Evolutionary conservation across 2,797 vertebrate species (phyloP).

Genomic region (Echiichthys vipera): DNA sequence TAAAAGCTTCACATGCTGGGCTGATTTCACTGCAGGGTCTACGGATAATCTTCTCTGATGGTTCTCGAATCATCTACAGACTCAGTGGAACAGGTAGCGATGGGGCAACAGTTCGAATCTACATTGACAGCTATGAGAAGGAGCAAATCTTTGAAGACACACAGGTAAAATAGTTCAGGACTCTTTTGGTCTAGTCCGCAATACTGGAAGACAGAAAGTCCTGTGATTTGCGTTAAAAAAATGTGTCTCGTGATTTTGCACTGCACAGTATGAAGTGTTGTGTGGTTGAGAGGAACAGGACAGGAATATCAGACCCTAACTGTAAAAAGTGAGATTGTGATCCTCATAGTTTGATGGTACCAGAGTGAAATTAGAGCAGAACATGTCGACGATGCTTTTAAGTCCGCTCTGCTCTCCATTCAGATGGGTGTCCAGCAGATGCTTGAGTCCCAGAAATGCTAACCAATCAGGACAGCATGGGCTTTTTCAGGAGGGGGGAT

Average conservation of each 20-base stretch:
- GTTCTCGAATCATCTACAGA: conserved; percentile 95
- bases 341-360: no score
- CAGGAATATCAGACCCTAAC: neutral
- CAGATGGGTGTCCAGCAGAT: no score
- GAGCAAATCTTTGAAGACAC: conserved; percentile 91
- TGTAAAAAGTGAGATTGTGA: no score
- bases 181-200: neutral
- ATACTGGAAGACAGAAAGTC: neutral
- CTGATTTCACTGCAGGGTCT: conserved; percentile 86
- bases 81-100: conserved; percentile 92
- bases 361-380: no score
- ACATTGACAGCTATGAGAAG: conserved; percentile 95
- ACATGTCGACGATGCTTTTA: no score
- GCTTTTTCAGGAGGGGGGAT: no score
- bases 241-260: neutral
- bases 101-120: conserved; percentile 93
- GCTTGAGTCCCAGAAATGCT: no score
- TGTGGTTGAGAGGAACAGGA: neutral
- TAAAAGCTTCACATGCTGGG: conserved; percentile 5
- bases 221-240: neutral
- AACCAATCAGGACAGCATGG: no score
- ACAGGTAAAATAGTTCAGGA: conserved; percentile 83
- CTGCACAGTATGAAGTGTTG: neutral
- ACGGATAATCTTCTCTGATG: conserved; percentile 93
- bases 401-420: no score